Percentiles rank a stretch among this genome's conserved stretches.
phyloP scores from a whole-genome alignment of 2,113 vertebrate genomes.

The Stercorarius parasiticus region DNA sequence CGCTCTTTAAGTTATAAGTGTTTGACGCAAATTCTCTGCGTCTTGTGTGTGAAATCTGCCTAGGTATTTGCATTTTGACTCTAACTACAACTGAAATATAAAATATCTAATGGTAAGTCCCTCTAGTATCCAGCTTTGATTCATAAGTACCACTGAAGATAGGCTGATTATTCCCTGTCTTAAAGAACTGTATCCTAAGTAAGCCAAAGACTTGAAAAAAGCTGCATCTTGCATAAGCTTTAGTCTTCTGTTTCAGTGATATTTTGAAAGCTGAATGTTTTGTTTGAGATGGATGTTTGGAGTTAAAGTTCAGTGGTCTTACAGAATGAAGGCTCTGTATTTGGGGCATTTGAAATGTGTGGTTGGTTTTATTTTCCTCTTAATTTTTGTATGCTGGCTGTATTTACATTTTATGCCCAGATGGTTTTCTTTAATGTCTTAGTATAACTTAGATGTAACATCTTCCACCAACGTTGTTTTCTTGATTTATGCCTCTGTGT shows the following conservation, averaged over 20 bases:
- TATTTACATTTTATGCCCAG: slow-evolving; percentile 55
- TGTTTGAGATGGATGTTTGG: not conserved
- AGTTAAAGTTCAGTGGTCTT: not conserved
- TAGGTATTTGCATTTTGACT: not conserved
- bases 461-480: slow-evolving; percentile 40
- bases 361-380: slow-evolving; percentile 40
- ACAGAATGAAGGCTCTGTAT: not conserved
- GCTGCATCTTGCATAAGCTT: not conserved
- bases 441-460: slow-evolving; percentile 14
- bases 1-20: fast-evolving
- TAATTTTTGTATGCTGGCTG: slow-evolving; percentile 2
- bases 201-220: not conserved
- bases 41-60: not conserved
- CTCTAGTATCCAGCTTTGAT: not conserved
- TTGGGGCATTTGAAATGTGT: not conserved
- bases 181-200: not conserved
- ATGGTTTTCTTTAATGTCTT: slow-evolving; percentile 60
- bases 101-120: not conserved
- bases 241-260: not conserved
- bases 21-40: not conserved
- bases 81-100: not conserved
- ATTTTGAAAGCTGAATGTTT: not conserved
- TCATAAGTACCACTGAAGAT: not conserved
- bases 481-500: slow-evolving; percentile 54
- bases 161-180: not conserved